A percentile compares a stretch with the other conserved stretches of the same genome.
phyloP scores from a whole-genome alignment of 2,113 vertebrate genomes.

The Prunella fulvescens region DNA sequence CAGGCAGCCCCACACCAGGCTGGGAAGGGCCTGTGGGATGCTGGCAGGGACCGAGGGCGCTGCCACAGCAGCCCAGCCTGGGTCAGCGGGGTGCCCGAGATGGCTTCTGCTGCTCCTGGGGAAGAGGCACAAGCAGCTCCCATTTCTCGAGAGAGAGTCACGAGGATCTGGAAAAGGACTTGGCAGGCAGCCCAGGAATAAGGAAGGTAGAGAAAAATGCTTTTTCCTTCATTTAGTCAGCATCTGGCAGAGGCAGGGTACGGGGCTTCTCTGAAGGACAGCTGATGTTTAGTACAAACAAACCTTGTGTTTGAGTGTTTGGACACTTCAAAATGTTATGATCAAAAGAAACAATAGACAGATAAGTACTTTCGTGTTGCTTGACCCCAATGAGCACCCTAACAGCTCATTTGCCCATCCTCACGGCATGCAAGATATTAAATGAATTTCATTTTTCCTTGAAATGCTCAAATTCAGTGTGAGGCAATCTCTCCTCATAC shows the following conservation, averaged over 20 bases:
- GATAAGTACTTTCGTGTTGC: not conserved
- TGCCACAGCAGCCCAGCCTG: too few relatives aligned
- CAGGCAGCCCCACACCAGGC: not conserved
- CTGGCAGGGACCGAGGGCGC: fast-evolving
- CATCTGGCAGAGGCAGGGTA: not conserved
- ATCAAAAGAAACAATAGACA: not conserved
- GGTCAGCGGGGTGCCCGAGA: not conserved
- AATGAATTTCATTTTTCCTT: not conserved
- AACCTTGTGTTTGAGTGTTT: not conserved
- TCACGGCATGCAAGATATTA: not conserved
- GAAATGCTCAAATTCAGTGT: not conserved
- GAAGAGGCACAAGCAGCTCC: not conserved
- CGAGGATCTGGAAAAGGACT: not conserved
- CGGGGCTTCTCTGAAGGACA: not conserved
- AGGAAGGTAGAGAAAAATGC: not conserved
- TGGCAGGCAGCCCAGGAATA: not conserved
- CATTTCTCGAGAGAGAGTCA: fast-evolving
- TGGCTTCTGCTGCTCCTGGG: not conserved
- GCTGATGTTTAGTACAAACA: not conserved
- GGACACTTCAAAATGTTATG: not conserved
- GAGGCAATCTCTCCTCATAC: not conserved
- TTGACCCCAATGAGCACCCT: not conserved
- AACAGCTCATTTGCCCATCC: not conserved
- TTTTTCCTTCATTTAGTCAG: conserved; percentile 2
- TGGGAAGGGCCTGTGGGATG: not conserved